Base-by-base conservation (phyloP, 1,140 invertebrate genomes). In the Portunus trituberculatus region DNA sequence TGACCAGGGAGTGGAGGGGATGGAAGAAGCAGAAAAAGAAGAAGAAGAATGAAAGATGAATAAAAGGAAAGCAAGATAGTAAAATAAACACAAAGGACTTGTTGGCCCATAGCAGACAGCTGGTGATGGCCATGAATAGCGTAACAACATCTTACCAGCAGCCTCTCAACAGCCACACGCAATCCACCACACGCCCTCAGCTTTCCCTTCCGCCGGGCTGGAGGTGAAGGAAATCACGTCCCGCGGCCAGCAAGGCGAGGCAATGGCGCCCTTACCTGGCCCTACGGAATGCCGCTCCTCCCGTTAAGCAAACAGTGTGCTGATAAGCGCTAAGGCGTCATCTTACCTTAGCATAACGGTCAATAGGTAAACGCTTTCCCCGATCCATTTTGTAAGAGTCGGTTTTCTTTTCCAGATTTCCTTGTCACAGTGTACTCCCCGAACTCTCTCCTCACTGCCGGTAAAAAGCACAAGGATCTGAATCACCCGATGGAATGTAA, bases 171-270 rank as follows among this genome's bases (percentile, higher is more conserved):
- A n/a, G 12, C 25, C 20, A n/a, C 67, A 25, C 20, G 20, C n/a
- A n/a, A 7, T n/a, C 67, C 6, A 0, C 67, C 67, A 7, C 20
- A 20, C 67, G 20, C 25, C 67, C 67, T 76, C 67, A 20, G 67
- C 25, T n/a, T 76, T 76, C 67, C 67, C 67, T 76, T 76, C 67
- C 67, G 67, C 67, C 67, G 6, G 67, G 20, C 12, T n/a, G 67
- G 67, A 76, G 67, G 67, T n/a, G n/a, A n/a, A 76, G 67, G 67
- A 76, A 76, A n/a, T n/a, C 67, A 76, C 25, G 67, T 59, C 52
- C 20, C 52, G 52, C 52, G 20, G 52, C 52, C 10, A 59, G 10
- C 52, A n/a, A 76, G 67, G 67, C 16, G 20, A 76, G 20, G 67
- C 6, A n/a, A n/a, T 76, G 67, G 20, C 67, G 67, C 67, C 67